Conservation (phyloP, 92 coral and sea anemone species). For the Epizoanthus ramosus region DNA sequence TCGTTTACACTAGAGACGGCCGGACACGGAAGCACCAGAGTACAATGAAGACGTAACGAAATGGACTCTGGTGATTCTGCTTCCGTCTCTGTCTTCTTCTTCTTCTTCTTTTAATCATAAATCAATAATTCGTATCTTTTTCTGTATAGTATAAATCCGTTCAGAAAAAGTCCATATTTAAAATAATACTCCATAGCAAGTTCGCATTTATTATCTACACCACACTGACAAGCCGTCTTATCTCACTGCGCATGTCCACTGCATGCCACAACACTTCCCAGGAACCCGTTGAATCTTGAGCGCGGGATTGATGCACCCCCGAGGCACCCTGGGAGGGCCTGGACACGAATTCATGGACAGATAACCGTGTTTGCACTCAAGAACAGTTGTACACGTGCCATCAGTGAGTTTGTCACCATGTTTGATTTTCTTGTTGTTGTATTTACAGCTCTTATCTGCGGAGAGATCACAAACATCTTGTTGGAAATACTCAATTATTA, state of each 20-base stretch:
- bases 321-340: slow-evolving; percentile 78
- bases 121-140: too few species aligned
- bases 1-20: too few species aligned
- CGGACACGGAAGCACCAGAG: too few species aligned
- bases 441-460: slow-evolving; percentile 76
- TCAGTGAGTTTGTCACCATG: slow-evolving; percentile 85
- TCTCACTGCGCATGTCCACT: slow-evolving; percentile 81
- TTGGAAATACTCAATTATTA: background rate
- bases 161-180: too few species aligned
- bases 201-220: too few species aligned
- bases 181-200: too few species aligned
- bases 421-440: slow-evolving; percentile 65
- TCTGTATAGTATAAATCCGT: too few species aligned
- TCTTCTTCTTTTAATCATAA: too few species aligned
- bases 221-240: slow-evolving; percentile 3
- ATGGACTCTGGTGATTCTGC: too few species aligned
- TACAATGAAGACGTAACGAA: too few species aligned
- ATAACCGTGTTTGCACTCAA: slow-evolving; percentile 88
- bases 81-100: too few species aligned
- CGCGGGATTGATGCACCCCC: slow-evolving; percentile 73
- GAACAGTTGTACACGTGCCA: slow-evolving; percentile 78
- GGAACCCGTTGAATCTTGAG: slow-evolving; percentile 67
- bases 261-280: slow-evolving; percentile 83
- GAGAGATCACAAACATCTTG: background rate
- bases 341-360: slow-evolving; percentile 74